Evolutionary conservation across 2,113 vertebrate species (phyloP), one percentile per base, ranked within the genome.

Genomic region (Propithecus coquereli): DNA sequence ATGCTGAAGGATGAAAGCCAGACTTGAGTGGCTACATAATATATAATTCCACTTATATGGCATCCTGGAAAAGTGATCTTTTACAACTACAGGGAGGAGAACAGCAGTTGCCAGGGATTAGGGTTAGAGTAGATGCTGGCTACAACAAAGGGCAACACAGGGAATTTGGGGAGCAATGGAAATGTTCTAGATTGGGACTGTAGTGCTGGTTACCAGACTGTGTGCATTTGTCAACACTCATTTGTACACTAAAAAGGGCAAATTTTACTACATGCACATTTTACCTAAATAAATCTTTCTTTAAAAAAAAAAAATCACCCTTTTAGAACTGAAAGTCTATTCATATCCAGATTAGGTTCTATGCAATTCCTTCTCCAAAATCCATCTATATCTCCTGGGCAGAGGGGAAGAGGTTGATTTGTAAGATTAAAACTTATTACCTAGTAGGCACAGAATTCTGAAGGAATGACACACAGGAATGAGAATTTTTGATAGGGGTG

Each of bases 331-430:
- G 4, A 77, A 88, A 57, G 22, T 74, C 73, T 84, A 45, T 54
- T 79, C 30, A 3, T 11, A 6, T 43, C 50, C 40, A 47, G 34
- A 85, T 54, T 59, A 32, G 9, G 25, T 70, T 95, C 30, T 81
- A 8, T 84, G 40, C 25, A 89, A 81, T 95, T 70, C 20, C 89
- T 89, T 87, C 61, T 92, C 77, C 32, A 85, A 94, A 96, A 79
- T 66, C 3, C 18, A 81, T 68, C 32, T 70, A 32, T 80, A 3
- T 84, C 50, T 79, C 40, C 10, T 57, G 54, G 16, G 23, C 23
- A 61, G 3, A 8, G 14, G 45, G 4, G 32, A 34, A 40, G 23
- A 32, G 27, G 25, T 3, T 27, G 3, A 23, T 73, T 71, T 76
- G 30, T 18, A 82, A 83, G 27, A 57, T 73, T 85, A n/a, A 3